phyloP scores from a whole-genome alignment of 2,888 invertebrate genomes.

The Gymnocheta viridis region DNA sequence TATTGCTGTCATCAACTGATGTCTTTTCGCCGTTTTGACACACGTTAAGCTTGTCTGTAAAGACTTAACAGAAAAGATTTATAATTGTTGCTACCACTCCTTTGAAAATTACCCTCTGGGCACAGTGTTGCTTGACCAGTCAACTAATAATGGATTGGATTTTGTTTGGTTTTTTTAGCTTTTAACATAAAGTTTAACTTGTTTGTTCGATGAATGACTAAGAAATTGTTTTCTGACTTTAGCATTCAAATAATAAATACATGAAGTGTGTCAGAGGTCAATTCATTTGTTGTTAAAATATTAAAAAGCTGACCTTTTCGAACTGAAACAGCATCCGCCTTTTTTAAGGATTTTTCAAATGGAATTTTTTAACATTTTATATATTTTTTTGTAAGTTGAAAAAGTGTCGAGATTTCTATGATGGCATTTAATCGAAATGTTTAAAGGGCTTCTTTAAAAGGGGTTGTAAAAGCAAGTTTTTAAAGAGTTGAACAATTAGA shows the following conservation, averaged over 20 bases:
- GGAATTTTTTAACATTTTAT: slow-evolving; percentile 7
- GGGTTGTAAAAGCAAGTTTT: slow-evolving; percentile 50
- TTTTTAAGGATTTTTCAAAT: slow-evolving; percentile 4
- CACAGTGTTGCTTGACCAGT: slow-evolving; percentile 63
- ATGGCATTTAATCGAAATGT: slow-evolving; percentile 33
- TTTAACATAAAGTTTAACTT: slow-evolving; percentile 46
- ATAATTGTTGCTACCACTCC: slow-evolving; percentile 3
- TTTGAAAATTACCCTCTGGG: slow-evolving; percentile 45
- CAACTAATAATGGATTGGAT: slow-evolving; percentile 48
- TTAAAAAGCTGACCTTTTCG: slow-evolving; percentile 51
- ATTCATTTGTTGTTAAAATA: slow-evolving; percentile 57
- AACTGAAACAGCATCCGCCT: slow-evolving; percentile 58
- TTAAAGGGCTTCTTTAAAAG: slow-evolving; percentile 14
- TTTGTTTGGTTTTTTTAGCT: slow-evolving; percentile 25
- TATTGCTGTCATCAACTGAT: slow-evolving; percentile 7
- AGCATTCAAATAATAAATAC: slow-evolving; percentile 9
- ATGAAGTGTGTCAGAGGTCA: slow-evolving; percentile 65
- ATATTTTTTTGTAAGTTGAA: slow-evolving; percentile 16
- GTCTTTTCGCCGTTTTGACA: slow-evolving; percentile 22
- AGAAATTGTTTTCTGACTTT: neutral
- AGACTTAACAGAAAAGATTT: neutral
- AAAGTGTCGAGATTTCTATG: slow-evolving; percentile 12
- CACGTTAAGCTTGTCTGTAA: slow-evolving; percentile 35
- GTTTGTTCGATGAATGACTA: slow-evolving; percentile 25
- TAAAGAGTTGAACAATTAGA: slow-evolving; percentile 32